These are phyloP conservation scores for Cataglyphis cursor DNA, from an alignment of 2,888 invertebrate species.

Conservation along the genomic window DNA sequence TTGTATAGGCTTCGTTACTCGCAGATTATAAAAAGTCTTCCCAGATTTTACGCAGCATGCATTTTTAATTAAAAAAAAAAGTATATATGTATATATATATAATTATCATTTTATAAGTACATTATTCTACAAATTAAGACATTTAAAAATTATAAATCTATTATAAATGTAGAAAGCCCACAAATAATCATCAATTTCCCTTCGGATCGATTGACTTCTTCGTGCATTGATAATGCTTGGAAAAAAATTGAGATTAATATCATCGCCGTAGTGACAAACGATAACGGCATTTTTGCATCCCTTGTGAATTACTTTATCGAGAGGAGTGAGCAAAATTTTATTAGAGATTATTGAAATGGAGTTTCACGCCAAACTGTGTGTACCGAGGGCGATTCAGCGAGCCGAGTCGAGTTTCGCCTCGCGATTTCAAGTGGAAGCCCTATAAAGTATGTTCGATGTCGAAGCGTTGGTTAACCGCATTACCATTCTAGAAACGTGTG, in stretches of 20 bases:
- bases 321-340: constrained; percentile 15
- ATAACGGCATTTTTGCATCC: neutral
- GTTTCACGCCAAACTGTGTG: constrained; percentile 43
- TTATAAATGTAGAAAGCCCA: neutral
- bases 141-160: neutral
- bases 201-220: neutral
- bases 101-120: neutral
- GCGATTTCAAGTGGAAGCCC: constrained; percentile 60
- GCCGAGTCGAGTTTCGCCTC: constrained; percentile 27
- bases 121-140: neutral
- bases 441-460: constrained; percentile 70
- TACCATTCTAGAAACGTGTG: constrained; percentile 74
- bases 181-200: neutral
- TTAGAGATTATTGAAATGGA: constrained; percentile 26
- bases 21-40: neutral
- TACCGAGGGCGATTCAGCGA: constrained; percentile 53
- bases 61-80: neutral
- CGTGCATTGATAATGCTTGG: neutral
- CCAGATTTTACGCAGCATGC: neutral
- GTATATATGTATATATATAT: neutral
- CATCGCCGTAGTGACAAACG: neutral
- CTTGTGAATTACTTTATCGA: neutral
- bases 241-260: neutral
- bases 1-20: neutral
- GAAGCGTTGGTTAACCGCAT: constrained; percentile 69